Conservation (phyloP, 2,888 invertebrate species). For the Diaprepes abbreviatus region DNA sequence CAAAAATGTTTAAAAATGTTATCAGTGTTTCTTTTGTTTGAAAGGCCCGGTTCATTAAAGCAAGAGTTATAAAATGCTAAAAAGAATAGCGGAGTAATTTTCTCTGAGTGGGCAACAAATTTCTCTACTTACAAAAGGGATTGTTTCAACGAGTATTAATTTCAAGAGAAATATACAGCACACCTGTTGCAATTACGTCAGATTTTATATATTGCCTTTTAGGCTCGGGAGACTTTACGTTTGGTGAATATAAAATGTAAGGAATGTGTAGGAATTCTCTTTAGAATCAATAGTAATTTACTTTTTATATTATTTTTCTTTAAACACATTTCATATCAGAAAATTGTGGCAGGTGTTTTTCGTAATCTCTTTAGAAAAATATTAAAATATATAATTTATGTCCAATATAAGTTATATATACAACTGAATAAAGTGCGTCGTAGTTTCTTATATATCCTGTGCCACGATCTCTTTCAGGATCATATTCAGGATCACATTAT, state of each 20-base stretch:
- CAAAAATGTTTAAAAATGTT: no score
- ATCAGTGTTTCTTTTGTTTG: not conserved
- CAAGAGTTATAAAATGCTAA: not conserved
- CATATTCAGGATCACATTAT: no score
- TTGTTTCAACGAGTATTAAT: conserved; percentile 22
- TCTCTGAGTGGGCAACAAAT: conserved; percentile 12
- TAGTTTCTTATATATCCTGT: no score
- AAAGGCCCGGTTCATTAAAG: not conserved
- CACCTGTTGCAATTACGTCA: conserved; percentile 24
- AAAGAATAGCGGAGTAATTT: conserved; percentile 15
- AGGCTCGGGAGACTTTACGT: not conserved
- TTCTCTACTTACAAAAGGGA: conserved; percentile 1
- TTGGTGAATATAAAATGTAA: conserved; percentile 11
- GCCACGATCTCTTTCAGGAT: no score
- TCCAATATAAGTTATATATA: no score
- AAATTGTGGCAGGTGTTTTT: no score
- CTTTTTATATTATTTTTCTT: not conserved
- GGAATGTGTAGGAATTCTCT: not conserved
- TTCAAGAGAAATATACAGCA: conserved; percentile 9
- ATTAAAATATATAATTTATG: no score
- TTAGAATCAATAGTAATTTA: not conserved
- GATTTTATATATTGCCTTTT: conserved; percentile 11
- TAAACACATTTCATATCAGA: no score
- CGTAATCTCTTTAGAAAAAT: no score
- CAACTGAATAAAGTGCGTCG: no score